Evolutionary conservation across 2,888 invertebrate species (phyloP).

Genomic region (Dynastes tityus): DNA sequence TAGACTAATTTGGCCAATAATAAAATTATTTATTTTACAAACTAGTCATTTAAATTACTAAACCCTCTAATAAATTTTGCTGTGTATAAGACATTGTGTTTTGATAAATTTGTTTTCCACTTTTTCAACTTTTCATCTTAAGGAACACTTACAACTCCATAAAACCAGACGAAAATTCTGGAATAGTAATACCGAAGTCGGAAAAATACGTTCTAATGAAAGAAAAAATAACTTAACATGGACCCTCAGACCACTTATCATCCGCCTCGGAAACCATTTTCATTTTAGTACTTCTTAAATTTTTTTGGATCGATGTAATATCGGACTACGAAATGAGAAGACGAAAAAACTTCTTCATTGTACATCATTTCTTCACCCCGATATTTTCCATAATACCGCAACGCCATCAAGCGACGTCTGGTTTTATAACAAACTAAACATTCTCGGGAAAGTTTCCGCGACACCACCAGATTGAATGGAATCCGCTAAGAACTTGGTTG

Average conservation of each 20-base stretch:
- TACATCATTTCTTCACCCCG: slow-evolving; percentile 8
- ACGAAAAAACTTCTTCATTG: slow-evolving; percentile 19
- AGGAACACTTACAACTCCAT: too few relatives aligned
- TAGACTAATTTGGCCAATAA: too few relatives aligned
- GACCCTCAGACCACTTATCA: slow-evolving; percentile 3
- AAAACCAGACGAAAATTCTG: too few relatives aligned
- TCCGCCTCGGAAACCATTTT: slow-evolving; percentile 8
- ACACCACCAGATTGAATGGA: slow-evolving; percentile 21
- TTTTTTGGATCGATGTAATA: slow-evolving; percentile 15
- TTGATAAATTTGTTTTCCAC: too few relatives aligned
- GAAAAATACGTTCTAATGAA: slow-evolving; percentile 1
- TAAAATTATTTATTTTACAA: too few relatives aligned
- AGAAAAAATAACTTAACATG: neutral
- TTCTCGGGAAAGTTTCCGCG: slow-evolving; percentile 14
- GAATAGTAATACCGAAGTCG: neutral
- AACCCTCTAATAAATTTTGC: too few relatives aligned
- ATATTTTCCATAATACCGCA: slow-evolving; percentile 28
- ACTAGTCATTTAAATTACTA: too few relatives aligned
- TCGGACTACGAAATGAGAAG: neutral
- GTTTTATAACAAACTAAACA: slow-evolving; percentile 29
- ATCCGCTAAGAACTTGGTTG: slow-evolving; percentile 24
- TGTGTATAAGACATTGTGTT: too few relatives aligned
- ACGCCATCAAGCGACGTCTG: slow-evolving; percentile 24
- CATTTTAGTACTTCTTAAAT: slow-evolving; percentile 22
- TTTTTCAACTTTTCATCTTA: too few relatives aligned